Percentiles rank a stretch among this genome's conserved stretches.
Evolutionary conservation across 2,797 vertebrate species (phyloP).

Genomic region (Acipenser ruthenus): DNA sequence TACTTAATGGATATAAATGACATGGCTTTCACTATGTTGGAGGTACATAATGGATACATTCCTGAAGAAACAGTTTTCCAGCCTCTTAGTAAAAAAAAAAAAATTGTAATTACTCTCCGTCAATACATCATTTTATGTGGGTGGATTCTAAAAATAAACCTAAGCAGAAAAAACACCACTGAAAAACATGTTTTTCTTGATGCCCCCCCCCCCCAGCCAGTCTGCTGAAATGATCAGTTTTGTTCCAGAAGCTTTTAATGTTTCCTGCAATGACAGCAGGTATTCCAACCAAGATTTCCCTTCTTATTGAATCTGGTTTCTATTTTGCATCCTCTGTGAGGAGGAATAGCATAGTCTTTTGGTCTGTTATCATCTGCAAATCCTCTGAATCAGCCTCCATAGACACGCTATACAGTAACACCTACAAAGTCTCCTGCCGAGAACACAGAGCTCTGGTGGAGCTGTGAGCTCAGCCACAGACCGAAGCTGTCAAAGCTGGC

Average conservation of each 20-base stretch:
- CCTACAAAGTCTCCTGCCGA: not conserved
- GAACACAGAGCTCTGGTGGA: not conserved
- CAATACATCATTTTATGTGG: slow-evolving; percentile 18
- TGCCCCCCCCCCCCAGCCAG: not conserved
- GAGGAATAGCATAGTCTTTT: not conserved
- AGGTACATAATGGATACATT: too few species aligned
- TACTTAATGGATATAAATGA: too few species aligned
- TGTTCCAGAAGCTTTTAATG: not conserved
- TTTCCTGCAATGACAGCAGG: not conserved
- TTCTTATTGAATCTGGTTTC: too few species aligned
- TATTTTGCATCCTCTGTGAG: not conserved
- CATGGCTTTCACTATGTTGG: too few species aligned
- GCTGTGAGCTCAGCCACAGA: slow-evolving; percentile 1
- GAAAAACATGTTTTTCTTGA: not conserved
- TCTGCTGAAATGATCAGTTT: too few species aligned
- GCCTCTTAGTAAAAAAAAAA: too few species aligned
- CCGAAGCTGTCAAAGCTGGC: not conserved
- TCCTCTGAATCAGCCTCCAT: not conserved
- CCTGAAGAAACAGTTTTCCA: too few species aligned
- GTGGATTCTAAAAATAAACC: slow-evolving; percentile 30
- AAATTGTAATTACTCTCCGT: too few species aligned
- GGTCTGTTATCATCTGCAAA: not conserved
- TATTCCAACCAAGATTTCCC: too few species aligned
- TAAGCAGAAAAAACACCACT: slow-evolving; percentile 6
- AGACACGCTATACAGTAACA: not conserved